Conservation (phyloP, 2,888 invertebrate species). For the Lysandra coridon region DNA sequence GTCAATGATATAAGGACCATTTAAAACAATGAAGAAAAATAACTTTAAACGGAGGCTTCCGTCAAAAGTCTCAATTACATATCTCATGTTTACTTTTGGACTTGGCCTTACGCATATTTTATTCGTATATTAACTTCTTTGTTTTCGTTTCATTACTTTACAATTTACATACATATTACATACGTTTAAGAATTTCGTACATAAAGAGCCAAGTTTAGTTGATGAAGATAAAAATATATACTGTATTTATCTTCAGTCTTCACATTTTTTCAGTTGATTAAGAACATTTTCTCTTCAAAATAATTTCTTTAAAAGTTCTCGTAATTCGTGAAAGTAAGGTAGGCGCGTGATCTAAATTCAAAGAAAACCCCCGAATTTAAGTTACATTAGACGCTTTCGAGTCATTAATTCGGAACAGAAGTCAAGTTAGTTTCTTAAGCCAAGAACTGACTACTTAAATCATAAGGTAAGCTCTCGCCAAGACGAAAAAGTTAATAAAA, state of each 20-base stretch:
- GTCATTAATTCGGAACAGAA: slow-evolving; percentile 62
- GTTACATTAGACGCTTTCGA: slow-evolving; percentile 45
- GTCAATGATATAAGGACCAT: no score
- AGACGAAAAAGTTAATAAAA: no score
- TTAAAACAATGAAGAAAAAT: not conserved
- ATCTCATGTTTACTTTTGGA: not conserved
- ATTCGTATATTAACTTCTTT: not conserved
- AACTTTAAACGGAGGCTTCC: not conserved
- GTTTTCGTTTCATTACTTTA: no score
- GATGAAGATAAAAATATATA: no score
- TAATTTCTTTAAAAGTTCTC: not conserved
- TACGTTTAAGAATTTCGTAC: no score
- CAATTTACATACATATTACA: no score
- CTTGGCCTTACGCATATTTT: not conserved
- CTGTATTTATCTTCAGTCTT: no score
- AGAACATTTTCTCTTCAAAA: not conserved
- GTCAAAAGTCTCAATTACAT: not conserved
- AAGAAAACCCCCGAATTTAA: slow-evolving; percentile 38
- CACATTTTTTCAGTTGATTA: not conserved
- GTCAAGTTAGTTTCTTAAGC: slow-evolving; percentile 53
- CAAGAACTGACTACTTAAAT: not conserved
- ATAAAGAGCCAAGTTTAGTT: no score
- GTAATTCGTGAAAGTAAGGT: slow-evolving; percentile 7
- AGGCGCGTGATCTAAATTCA: slow-evolving; percentile 12
- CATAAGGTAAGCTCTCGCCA: no score